phyloP scores from a whole-genome alignment of 2,797 vertebrate species.

The Onychomys torridus region DNA sequence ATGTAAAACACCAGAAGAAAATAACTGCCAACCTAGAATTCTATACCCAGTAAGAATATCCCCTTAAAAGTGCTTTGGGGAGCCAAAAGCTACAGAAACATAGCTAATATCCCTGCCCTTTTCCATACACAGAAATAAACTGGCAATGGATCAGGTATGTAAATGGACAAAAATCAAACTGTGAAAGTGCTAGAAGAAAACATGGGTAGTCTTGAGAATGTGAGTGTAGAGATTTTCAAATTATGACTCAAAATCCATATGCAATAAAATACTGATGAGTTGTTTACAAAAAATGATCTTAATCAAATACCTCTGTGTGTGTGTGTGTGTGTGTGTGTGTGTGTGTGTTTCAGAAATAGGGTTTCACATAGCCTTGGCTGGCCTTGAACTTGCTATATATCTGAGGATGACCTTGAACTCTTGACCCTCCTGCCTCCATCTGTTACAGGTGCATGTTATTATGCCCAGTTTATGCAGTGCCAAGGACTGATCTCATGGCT shows the following conservation, averaged over 20 bases:
- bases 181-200: background rate
- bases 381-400: background rate
- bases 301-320: background rate
- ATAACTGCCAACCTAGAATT: background rate
- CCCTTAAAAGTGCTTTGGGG: background rate
- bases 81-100: background rate
- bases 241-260: background rate
- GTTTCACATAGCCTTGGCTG: background rate
- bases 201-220: background rate
- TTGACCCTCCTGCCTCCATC: background rate
- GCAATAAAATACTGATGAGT: background rate
- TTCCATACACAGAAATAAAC: background rate
- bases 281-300: background rate
- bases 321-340: background rate
- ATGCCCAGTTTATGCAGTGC: background rate
- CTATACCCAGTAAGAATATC: background rate
- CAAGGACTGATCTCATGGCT: background rate
- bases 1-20: background rate
- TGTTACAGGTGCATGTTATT: background rate
- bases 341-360: background rate
- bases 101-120: background rate
- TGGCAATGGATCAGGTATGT: background rate
- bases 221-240: background rate
- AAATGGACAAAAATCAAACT: conserved; percentile 29
- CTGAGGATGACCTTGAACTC: background rate